These are phyloP conservation scores for Eucera pruinosa DNA, from an alignment of 2,888 invertebrate genomes.

Conservation along the genomic window DNA sequence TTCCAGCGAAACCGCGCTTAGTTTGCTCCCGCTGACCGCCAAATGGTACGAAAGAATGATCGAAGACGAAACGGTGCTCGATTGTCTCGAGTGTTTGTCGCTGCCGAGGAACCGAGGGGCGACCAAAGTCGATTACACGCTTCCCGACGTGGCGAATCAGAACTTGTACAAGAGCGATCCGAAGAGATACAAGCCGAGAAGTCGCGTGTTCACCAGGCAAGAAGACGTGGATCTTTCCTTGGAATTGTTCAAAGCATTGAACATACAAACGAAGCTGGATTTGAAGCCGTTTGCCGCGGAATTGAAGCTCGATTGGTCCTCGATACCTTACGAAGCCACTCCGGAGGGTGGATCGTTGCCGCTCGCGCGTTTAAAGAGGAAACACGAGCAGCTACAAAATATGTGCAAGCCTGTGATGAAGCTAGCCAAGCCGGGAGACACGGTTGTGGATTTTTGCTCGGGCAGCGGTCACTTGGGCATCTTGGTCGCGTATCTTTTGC, in stretches of 20 bases:
- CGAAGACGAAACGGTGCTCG: conserved; percentile 69
- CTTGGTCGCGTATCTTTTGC: conserved; percentile 91
- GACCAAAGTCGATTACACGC: conserved; percentile 65
- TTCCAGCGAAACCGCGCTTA: conserved; percentile 64
- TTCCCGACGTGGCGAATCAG: conserved; percentile 86
- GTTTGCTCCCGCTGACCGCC: conserved; percentile 87
- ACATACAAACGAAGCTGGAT: conserved; percentile 82
- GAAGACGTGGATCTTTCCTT: conserved; percentile 89
- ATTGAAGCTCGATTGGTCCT: conserved; percentile 88
- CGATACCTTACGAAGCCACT: conserved; percentile 90
- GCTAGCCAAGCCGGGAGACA: conserved; percentile 88
- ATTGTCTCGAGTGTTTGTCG: conserved; percentile 79
- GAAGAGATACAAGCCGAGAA: conserved; percentile 90
- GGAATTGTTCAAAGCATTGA: conserved; percentile 84
- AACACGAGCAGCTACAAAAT: conserved; percentile 95
- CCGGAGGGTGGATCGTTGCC: conserved; percentile 93
- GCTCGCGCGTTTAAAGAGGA: conserved; percentile 89
- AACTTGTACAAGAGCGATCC: conserved; percentile 93
- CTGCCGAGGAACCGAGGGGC: conserved; percentile 62
- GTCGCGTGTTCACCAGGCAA: conserved; percentile 91
- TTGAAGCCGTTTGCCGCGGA: conserved; percentile 83
- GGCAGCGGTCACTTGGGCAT: conserved; percentile 97
- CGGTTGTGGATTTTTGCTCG: conserved; percentile 97
- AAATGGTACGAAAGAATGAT: conserved; percentile 87
- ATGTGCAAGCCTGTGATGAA: conserved; percentile 91